Evolutionary conservation across 2,113 vertebrate genomes (phyloP).

Genomic region (Phrynosoma blainvillii): DNA sequence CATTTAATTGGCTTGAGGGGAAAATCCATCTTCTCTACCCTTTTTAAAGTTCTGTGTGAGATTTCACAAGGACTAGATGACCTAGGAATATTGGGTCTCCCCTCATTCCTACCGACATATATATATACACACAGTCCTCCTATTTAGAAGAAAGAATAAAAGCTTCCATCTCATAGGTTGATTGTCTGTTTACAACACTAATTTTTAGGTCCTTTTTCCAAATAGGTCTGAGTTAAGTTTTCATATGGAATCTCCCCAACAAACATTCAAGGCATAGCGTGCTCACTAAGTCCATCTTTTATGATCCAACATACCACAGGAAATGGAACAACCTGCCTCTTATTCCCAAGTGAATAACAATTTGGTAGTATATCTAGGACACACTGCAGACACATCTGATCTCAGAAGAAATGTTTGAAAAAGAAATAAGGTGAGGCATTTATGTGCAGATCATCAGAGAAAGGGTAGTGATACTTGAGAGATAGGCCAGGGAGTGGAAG

Average conservation of each 20-base stretch:
- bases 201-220: not conserved
- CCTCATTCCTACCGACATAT: not conserved
- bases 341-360: not conserved
- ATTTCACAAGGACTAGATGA: slow-evolving; percentile 51
- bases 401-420: not conserved
- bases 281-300: not conserved
- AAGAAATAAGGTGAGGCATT: not conserved
- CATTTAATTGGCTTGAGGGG: slow-evolving; percentile 61
- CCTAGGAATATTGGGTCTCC: not conserved
- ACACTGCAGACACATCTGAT: not conserved
- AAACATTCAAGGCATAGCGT: not conserved
- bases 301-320: not conserved
- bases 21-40: slow-evolving; percentile 58
- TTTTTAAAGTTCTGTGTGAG: slow-evolving; percentile 42
- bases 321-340: not conserved
- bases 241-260: not conserved
- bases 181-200: not conserved
- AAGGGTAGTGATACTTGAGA: not conserved
- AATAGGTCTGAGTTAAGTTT: not conserved
- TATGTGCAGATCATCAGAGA: not conserved
- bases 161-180: not conserved
- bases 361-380: not conserved
- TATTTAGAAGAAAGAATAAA: not conserved
- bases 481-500: not conserved
- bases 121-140: not conserved